Percentiles rank a stretch among this genome's conserved stretches.
Evolutionary conservation across 2,888 invertebrate genomes (phyloP).

Genomic region (Nematopogon swammerdamellus): DNA sequence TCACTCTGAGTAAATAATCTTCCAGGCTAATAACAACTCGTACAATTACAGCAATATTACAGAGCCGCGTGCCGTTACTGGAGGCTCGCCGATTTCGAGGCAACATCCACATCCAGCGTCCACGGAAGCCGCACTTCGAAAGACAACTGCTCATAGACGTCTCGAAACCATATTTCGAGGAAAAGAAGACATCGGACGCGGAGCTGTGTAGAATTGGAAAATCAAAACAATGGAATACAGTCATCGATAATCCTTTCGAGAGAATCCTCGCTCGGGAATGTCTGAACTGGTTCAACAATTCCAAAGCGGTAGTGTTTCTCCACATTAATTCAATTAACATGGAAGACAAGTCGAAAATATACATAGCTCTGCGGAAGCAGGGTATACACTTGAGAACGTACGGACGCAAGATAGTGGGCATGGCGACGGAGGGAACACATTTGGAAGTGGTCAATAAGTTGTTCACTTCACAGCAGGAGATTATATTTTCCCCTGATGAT

Average conservation of each 20-base stretch:
- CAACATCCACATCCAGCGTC: constrained; percentile 76
- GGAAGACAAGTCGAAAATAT: constrained; percentile 63
- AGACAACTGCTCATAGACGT: constrained; percentile 63
- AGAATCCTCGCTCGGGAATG: constrained; percentile 70
- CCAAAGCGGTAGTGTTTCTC: constrained; percentile 68
- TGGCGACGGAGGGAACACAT: constrained; percentile 64
- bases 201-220: constrained; percentile 48
- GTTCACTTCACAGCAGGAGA: constrained; percentile 60
- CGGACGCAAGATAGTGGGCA: constrained; percentile 59
- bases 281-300: constrained; percentile 65
- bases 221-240: constrained; percentile 16
- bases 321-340: constrained; percentile 70
- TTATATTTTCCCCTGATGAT: constrained; percentile 68
- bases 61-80: constrained; percentile 34
- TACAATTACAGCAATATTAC: constrained; percentile 43
- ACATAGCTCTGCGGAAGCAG: constrained; percentile 59
- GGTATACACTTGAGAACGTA: constrained; percentile 69
- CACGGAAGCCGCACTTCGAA: constrained; percentile 66
- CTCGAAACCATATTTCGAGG: constrained; percentile 51
- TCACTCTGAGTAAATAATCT: no score
- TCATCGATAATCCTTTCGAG: constrained; percentile 66
- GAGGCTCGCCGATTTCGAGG: constrained; percentile 65
- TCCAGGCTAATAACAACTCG: no score
- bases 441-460: constrained; percentile 66
- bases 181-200: constrained; percentile 23